Percentiles rank a stretch among this genome's conserved stretches.
phyloP scores from a whole-genome alignment of 1,140 invertebrate genomes.

The Lineus longissimus region DNA sequence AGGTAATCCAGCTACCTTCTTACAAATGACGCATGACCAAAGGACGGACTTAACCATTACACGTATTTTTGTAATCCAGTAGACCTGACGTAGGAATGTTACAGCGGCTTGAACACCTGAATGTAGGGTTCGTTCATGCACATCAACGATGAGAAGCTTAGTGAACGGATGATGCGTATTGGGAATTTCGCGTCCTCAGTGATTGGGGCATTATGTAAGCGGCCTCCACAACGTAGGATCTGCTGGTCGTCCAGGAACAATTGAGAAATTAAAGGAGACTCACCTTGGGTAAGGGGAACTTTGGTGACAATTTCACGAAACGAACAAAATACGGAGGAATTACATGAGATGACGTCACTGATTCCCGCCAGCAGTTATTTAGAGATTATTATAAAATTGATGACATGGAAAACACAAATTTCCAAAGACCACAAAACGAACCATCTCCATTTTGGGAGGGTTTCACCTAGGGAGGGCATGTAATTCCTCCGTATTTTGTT shows the following conservation, averaged over 20 bases:
- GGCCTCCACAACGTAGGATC: slow-evolving; percentile 14
- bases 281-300: too few species aligned
- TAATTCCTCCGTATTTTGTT: too few species aligned
- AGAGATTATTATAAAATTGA: too few species aligned
- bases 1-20: background rate
- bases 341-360: too few species aligned
- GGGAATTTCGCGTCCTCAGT: slow-evolving; percentile 13
- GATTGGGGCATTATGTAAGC: slow-evolving; percentile 17
- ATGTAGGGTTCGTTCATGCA: background rate
- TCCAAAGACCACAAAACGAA: too few species aligned
- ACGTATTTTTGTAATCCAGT: background rate
- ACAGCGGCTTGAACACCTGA: background rate
- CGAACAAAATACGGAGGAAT: too few species aligned
- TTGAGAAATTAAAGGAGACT: too few species aligned
- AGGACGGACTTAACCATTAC: background rate
- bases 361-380: too few species aligned
- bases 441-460: too few species aligned
- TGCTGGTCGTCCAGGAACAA: slow-evolving; percentile 12
- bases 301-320: too few species aligned
- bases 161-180: background rate
- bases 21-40: background rate
- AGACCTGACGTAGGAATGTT: background rate
- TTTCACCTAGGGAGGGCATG: too few species aligned
- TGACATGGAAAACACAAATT: too few species aligned
- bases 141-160: background rate